Evolutionary conservation across 2,797 vertebrate species (phyloP), one percentile per base, ranked within the genome.

Genomic region (Aulostomus chinensis): DNA sequence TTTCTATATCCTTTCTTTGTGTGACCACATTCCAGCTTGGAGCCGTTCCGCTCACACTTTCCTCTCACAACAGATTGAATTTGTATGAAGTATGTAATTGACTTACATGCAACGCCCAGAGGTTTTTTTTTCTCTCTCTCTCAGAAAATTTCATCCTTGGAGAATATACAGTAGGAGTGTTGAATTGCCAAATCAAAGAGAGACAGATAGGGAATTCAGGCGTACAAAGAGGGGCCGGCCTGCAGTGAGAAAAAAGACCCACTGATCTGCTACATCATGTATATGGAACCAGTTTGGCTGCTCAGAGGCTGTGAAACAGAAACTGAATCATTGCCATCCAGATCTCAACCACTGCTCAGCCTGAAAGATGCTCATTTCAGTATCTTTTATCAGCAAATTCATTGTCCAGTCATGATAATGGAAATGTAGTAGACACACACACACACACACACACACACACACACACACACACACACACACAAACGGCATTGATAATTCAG

Each of bases 31-130:
- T 60, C 50, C 49, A 51, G 78, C 64, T 76, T 71, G 47, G 54
- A 76, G 74, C 59, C 62, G 73, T 59, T 61, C 63, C 18, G 59
- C 69, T 75, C 68, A 63, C 47, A 26, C 63, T 39, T 38, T 37
- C 26, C 25, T 51, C 24, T 53, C 25, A 72, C 68, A 72, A 64
- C 52, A 51, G 48, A 58, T 74, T 59, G 21, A 58, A 78, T 76
- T 53, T 48, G 63, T 65, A 76, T 79, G 54, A 73, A 75, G 72
- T 68, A 72, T 82, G 75, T 78, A 76, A 83, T 74, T 85, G 78
- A 80, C 74, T 82, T 76, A 77, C 68, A 75, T 65, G 55, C 58
- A 78, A 54, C 47, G 68, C 58, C 69, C 62, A 56, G 59, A 68
- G 58, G 49, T 58, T 38, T 71, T 55, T 52, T 57, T 52, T 42